These are phyloP conservation scores for Chlamydotis undulata DNA, from an alignment of 2,113 vertebrate species.

Conservation along the genomic window DNA sequence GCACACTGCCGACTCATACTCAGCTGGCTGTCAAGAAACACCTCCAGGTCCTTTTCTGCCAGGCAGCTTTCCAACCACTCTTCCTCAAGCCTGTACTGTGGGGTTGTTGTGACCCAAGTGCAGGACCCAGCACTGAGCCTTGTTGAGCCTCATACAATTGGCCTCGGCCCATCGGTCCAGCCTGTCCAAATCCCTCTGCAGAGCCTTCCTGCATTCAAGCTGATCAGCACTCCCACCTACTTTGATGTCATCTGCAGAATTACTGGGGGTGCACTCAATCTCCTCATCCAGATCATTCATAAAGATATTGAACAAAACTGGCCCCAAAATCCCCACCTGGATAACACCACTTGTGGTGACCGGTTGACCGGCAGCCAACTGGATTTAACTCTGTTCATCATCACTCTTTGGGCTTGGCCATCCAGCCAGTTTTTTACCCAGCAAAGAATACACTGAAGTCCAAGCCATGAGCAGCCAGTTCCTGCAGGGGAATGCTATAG, in stretches of 20 bases:
- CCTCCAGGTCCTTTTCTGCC: too few species aligned
- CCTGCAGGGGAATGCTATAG: too few species aligned
- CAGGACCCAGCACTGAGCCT: not conserved
- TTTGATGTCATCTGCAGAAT: not conserved
- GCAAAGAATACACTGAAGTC: too few species aligned
- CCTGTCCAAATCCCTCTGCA: not conserved
- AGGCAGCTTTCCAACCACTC: too few species aligned
- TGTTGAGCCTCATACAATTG: not conserved
- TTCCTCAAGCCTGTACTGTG: too few species aligned
- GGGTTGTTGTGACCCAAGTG: not conserved
- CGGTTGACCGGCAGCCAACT: rapidly evolving
- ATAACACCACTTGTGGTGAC: too few species aligned
- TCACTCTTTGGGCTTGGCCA: too few species aligned
- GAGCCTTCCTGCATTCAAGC: not conserved
- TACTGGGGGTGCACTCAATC: not conserved
- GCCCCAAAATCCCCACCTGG: not conserved
- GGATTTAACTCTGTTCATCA: too few species aligned
- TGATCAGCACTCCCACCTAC: not conserved
- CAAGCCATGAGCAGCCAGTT: too few species aligned
- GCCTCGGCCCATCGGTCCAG: rapidly evolving
- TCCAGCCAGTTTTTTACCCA: too few species aligned
- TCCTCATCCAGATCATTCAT: not conserved
- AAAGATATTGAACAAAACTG: not conserved
- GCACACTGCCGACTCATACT: not conserved
- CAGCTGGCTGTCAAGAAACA: not conserved